Conservation (phyloP, 1,140 invertebrate genomes). For the Macrostomum lignano region DNA sequence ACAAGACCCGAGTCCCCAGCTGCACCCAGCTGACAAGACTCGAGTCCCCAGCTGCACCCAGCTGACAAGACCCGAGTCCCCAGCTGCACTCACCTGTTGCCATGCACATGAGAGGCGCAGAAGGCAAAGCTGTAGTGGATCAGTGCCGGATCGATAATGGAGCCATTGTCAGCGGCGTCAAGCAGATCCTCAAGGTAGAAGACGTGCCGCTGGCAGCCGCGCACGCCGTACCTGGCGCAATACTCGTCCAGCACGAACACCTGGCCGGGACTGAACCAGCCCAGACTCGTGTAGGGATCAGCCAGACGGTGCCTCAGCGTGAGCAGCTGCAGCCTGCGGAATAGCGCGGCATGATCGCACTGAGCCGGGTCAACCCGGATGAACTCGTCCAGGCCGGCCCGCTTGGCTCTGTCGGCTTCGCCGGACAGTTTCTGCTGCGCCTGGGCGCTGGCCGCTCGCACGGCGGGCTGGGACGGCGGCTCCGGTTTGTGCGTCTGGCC, state of each 20-base stretch:
- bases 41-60: no score
- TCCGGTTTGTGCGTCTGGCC: slow-evolving; percentile 89
- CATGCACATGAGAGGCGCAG: slow-evolving; percentile 89
- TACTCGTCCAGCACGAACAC: slow-evolving; percentile 94
- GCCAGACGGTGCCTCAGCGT: slow-evolving; percentile 75
- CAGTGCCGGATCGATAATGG: slow-evolving; percentile 78
- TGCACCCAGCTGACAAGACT: no score
- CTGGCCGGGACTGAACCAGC: slow-evolving; percentile 96
- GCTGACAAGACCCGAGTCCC: no score
- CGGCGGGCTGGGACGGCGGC: no score
- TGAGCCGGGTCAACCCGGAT: slow-evolving; percentile 88
- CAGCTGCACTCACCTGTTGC: no score
- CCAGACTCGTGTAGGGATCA: slow-evolving; percentile 85
- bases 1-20: no score
- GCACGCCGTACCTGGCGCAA: slow-evolving; percentile 76
- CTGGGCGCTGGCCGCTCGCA: no score
- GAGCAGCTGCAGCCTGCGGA: slow-evolving; percentile 60
- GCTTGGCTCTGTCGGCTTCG: no score
- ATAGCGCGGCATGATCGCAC: slow-evolving; percentile 69
- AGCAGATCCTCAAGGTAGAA: slow-evolving; percentile 80
- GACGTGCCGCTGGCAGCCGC: slow-evolving; percentile 77
- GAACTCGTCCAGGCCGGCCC: slow-evolving; percentile 96
- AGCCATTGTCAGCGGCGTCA: slow-evolving; percentile 64
- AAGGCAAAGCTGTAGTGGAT: slow-evolving; percentile 97
- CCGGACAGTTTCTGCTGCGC: no score